Evolutionary conservation across 2,113 vertebrate genomes (phyloP).

Genomic region (Asarcornis scutulata): DNA sequence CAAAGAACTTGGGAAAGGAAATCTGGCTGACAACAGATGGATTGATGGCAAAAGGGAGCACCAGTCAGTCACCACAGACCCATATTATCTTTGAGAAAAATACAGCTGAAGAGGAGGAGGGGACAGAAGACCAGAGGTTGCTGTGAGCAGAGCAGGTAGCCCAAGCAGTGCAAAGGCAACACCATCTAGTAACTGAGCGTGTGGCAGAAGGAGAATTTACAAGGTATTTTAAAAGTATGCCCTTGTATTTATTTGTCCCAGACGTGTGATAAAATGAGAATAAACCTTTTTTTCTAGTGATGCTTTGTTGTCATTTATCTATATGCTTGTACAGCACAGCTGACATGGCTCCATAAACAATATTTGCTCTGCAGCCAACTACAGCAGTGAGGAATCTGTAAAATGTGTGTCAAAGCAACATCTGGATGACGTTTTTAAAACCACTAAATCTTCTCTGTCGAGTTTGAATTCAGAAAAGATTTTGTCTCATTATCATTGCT

Average conservation of each 20-base stretch:
- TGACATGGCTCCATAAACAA: not conserved
- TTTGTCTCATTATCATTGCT: not conserved
- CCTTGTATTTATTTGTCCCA: not conserved
- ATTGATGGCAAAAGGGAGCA: not conserved
- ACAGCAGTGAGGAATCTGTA: not conserved
- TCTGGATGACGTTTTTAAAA: not conserved
- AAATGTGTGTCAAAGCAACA: not conserved
- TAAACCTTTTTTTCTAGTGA: not conserved
- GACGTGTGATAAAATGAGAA: not conserved
- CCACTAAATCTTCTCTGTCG: not conserved
- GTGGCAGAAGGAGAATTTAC: not conserved
- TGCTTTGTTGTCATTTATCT: not conserved
- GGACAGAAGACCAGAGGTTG: not conserved
- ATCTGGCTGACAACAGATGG: not conserved
- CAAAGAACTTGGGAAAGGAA: not conserved
- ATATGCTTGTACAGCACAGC: not conserved
- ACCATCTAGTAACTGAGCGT: not conserved
- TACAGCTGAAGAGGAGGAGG: not conserved
- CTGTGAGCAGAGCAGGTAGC: not conserved
- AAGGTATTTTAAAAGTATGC: not conserved
- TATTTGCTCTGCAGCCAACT: not conserved
- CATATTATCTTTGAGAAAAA: not conserved
- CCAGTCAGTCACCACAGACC: not conserved
- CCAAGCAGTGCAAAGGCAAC: not conserved
- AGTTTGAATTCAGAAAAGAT: not conserved